phyloP scores from a whole-genome alignment of 2,113 vertebrate species.

The Deroptyus accipitrinus region DNA sequence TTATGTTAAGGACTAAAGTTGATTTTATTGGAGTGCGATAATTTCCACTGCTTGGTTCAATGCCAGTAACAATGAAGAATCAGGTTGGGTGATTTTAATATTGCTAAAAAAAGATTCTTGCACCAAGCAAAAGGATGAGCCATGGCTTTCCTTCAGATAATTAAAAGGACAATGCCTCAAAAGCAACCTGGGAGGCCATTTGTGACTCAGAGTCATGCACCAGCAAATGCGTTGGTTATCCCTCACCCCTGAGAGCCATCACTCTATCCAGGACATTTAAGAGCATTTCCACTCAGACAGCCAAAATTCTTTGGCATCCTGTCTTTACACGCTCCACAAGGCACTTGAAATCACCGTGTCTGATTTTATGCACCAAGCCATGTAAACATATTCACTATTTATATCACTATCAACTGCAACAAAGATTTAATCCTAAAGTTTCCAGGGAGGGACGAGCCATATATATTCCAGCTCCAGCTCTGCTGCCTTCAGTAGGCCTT shows the following conservation, averaged over 20 bases:
- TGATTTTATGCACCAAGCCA: neutral
- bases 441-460: neutral
- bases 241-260: neutral
- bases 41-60: neutral
- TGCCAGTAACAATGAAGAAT: neutral
- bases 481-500: neutral
- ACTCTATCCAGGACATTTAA: neutral
- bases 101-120: neutral
- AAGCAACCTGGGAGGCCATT: neutral
- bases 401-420: neutral
- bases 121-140: neutral
- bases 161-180: neutral
- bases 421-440: neutral
- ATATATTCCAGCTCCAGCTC: neutral
- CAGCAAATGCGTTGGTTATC: neutral
- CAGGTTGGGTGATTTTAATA: neutral
- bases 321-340: neutral
- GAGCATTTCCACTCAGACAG: conserved; percentile 25
- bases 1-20: neutral
- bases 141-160: neutral
- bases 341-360: neutral
- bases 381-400: neutral
- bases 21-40: neutral
- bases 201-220: neutral
- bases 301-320: conserved; percentile 36